Conservation (phyloP, 2,888 invertebrate genomes). For the Nemotelus pantherinus region DNA sequence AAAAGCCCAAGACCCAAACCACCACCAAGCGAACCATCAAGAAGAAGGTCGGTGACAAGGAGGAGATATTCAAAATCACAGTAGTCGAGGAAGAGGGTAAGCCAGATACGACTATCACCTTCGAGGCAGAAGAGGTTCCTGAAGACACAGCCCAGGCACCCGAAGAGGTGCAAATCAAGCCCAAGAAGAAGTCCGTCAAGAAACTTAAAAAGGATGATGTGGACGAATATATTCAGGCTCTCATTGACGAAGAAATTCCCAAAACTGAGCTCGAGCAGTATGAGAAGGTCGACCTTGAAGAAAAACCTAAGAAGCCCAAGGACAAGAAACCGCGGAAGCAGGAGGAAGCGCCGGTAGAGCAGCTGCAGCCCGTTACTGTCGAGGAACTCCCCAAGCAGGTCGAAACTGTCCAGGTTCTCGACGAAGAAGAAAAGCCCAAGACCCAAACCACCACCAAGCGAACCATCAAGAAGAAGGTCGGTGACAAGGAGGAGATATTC, state of each 20-base stretch:
- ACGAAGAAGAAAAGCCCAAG: conserved; percentile 59
- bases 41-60: conserved; percentile 62
- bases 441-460: conserved; percentile 64
- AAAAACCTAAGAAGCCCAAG: conserved; percentile 56
- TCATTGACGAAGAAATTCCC: conserved; percentile 64
- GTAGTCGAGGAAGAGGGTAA: conserved; percentile 57
- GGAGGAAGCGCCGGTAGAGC: conserved; percentile 57
- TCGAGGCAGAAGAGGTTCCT: conserved; percentile 56
- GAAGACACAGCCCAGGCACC: conserved; percentile 54
- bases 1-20: conserved; percentile 62
- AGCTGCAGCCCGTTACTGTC: conserved; percentile 53
- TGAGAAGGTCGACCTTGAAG: conserved; percentile 61
- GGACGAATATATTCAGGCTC: conserved; percentile 62
- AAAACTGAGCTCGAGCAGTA: conserved; percentile 64
- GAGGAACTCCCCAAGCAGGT: conserved; percentile 55
- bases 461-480: conserved; percentile 65
- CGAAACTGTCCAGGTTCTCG: conserved; percentile 55
- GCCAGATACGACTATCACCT: conserved; percentile 19
- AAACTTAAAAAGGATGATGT: conserved; percentile 60
- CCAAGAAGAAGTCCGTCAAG: conserved; percentile 57
- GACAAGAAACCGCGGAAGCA: conserved; percentile 50
- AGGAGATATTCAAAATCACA: conserved; percentile 59
- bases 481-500: conserved; percentile 65
- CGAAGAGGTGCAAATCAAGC: conserved; percentile 57
- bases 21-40: conserved; percentile 64